phyloP scores from a whole-genome alignment of 2,888 invertebrate species.

The Meta bourneti region DNA sequence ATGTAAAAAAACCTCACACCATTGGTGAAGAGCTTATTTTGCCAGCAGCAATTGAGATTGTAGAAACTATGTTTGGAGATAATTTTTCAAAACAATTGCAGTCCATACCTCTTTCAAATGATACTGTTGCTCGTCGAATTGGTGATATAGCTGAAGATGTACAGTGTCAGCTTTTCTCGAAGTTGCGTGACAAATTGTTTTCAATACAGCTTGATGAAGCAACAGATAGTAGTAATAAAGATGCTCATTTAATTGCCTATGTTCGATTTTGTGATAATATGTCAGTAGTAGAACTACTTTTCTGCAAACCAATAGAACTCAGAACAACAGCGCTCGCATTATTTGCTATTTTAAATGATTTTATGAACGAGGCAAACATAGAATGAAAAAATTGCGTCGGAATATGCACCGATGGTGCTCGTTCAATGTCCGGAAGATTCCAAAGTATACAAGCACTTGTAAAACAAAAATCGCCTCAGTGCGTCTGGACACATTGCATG shows the following conservation, averaged over 20 bases:
- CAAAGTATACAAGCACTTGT: too few relatives aligned
- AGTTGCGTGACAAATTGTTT: slow-evolving; percentile 36
- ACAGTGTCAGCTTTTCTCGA: slow-evolving; percentile 36
- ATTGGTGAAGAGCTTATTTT: slow-evolving; percentile 37
- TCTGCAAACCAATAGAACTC: too few relatives aligned
- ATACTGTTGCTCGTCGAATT: slow-evolving; percentile 40
- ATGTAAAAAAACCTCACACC: slow-evolving; percentile 46
- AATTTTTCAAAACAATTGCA: too few relatives aligned
- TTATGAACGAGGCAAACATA: slow-evolving; percentile 65
- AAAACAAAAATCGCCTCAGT: too few relatives aligned
- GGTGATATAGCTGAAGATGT: slow-evolving; percentile 44
- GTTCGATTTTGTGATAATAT: too few relatives aligned
- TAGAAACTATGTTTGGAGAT: background rate
- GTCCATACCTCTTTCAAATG: slow-evolving; percentile 22
- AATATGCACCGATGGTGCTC: slow-evolving; percentile 63
- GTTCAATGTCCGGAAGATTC: too few relatives aligned
- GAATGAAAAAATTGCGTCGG: slow-evolving; percentile 63
- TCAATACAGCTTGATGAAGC: background rate
- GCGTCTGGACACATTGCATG: too few relatives aligned
- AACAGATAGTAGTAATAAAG: too few relatives aligned
- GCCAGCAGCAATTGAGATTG: slow-evolving; percentile 32
- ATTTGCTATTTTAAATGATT: slow-evolving; percentile 37
- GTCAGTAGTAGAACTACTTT: too few relatives aligned
- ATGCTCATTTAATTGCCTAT: too few relatives aligned
- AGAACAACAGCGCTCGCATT: too few relatives aligned